Conservation (phyloP, 2,797 vertebrate genomes). For the Girardinus metallicus region DNA sequence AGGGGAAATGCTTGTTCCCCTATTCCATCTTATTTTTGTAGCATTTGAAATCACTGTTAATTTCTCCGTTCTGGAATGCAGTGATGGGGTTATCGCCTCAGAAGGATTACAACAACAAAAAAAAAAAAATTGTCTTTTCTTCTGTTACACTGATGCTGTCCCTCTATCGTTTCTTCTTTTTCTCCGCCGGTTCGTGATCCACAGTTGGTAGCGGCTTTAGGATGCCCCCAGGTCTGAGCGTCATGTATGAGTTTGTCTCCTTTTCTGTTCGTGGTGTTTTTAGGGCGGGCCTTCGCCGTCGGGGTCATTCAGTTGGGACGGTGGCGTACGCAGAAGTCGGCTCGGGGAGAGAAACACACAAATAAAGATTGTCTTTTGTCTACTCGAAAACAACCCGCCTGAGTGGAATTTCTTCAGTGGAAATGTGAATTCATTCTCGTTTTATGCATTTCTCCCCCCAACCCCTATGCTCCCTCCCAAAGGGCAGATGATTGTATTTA, state of each 20-base stretch:
- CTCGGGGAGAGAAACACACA: slow-evolving; percentile 79
- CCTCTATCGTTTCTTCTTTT: slow-evolving; percentile 54
- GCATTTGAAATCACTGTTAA: slow-evolving; percentile 85
- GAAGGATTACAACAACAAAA: slow-evolving; percentile 62
- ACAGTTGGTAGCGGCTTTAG: slow-evolving; percentile 73
- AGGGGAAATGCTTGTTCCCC: slow-evolving; percentile 70
- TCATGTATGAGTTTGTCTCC: slow-evolving; percentile 76
- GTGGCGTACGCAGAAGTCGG: slow-evolving; percentile 72
- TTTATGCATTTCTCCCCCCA: neutral
- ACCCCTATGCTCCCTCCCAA: neutral
- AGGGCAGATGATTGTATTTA: slow-evolving; percentile 51
- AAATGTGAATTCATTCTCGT: slow-evolving; percentile 52
- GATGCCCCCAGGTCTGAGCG: slow-evolving; percentile 75
- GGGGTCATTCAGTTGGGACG: slow-evolving; percentile 60
- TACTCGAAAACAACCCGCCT: slow-evolving; percentile 58
- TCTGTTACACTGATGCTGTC: slow-evolving; percentile 76
- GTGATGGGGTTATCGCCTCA: slow-evolving; percentile 78
- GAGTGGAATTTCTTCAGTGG: slow-evolving; percentile 57
- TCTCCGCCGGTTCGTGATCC: slow-evolving; percentile 77
- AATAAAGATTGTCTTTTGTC: slow-evolving; percentile 83
- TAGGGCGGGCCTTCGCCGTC: slow-evolving; percentile 70
- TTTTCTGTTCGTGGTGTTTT: slow-evolving; percentile 77
- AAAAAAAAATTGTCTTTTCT: slow-evolving; percentile 68
- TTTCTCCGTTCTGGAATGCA: slow-evolving; percentile 79
- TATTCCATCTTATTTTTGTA: slow-evolving; percentile 86